A percentile compares a stretch with the other conserved stretches of the same genome.
These are phyloP conservation scores for Ferrisia virgata DNA, from an alignment of 2,888 invertebrate genomes.

Conservation along the genomic window DNA sequence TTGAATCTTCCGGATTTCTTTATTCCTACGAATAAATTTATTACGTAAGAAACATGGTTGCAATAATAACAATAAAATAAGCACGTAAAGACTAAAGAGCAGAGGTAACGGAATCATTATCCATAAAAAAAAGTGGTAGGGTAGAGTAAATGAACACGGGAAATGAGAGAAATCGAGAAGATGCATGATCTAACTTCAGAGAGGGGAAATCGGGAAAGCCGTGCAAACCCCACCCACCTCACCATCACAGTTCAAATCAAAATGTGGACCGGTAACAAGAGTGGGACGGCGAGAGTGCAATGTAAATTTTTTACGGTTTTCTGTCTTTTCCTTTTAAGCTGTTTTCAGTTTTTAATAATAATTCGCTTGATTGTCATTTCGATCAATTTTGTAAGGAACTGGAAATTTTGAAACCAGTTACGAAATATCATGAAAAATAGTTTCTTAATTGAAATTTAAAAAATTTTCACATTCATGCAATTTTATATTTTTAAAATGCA, in stretches of 20 bases:
- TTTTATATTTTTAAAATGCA: no score
- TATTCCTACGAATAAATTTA: background rate
- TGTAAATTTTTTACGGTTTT: no score
- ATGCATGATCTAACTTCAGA: background rate
- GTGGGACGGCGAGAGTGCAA: background rate
- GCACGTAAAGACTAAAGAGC: background rate
- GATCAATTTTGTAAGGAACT: background rate
- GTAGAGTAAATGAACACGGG: background rate
- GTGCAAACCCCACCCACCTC: no score
- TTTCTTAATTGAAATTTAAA: background rate
- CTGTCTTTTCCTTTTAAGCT: no score
- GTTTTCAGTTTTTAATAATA: no score
- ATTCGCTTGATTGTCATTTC: background rate
- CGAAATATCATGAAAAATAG: background rate
- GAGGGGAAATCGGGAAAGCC: background rate
- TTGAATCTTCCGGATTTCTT: background rate
- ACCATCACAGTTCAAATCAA: no score
- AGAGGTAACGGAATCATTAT: background rate
- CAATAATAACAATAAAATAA: background rate
- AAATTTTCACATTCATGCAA: background rate
- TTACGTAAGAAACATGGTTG: background rate
- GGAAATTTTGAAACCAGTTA: background rate
- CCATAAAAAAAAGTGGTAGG: background rate
- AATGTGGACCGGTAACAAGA: background rate
- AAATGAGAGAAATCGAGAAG: background rate